Evolutionary conservation across 1,140 invertebrate species (phyloP).

Genomic region (Penaeus chinensis): DNA sequence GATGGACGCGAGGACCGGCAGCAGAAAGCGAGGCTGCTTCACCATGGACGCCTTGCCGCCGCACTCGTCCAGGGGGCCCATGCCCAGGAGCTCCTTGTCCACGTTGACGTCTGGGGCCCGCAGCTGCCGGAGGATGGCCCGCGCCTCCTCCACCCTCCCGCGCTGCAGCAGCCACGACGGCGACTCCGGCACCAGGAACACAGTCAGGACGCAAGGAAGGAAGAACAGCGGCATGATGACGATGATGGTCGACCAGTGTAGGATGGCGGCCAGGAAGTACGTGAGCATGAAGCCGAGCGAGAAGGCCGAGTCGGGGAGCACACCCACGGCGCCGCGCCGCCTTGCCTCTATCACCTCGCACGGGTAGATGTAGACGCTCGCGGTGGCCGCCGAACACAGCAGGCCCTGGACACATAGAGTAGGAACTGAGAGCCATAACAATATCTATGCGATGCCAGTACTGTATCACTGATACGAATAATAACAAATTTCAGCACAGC

Average conservation of each 20-base stretch:
- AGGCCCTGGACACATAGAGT: constrained; percentile 35
- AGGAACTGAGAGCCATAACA: not conserved
- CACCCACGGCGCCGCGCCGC: constrained; percentile 32
- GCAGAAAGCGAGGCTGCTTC: constrained; percentile 5
- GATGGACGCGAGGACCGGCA: constrained; percentile 25
- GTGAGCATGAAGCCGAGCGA: constrained; percentile 55
- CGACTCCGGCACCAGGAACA: constrained; percentile 46
- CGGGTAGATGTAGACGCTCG: constrained; percentile 43
- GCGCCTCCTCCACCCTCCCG: constrained; percentile 36
- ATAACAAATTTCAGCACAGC: no score
- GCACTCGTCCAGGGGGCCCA: not conserved
- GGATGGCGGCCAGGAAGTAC: constrained; percentile 36
- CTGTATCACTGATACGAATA: no score
- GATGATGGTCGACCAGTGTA: constrained; percentile 43
- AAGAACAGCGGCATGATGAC: constrained; percentile 29
- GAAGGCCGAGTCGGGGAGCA: constrained; percentile 39
- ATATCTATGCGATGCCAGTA: no score
- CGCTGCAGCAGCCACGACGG: constrained; percentile 35
- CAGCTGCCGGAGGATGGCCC: not conserved
- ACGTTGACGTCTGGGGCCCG: constrained; percentile 4
- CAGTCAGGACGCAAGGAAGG: constrained; percentile 25
- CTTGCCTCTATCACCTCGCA: constrained; percentile 46
- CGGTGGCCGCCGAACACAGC: not conserved
- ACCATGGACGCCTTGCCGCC: not conserved
- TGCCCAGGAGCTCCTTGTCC: constrained; percentile 31